Conservation (phyloP, 2,113 vertebrate genomes). For the Seriola aureovittata region DNA sequence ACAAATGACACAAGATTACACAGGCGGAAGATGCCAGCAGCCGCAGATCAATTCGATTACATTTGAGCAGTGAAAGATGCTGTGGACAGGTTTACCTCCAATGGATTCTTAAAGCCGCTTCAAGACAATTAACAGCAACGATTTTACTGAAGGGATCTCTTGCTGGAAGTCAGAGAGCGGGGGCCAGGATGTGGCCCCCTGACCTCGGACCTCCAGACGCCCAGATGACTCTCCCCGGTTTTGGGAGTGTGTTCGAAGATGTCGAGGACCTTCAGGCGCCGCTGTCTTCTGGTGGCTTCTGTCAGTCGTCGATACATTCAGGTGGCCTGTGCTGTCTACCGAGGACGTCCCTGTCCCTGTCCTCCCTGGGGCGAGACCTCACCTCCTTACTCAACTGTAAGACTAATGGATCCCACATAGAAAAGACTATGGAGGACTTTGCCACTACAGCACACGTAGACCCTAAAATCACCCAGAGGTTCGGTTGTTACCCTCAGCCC, state of each 20-base stretch:
- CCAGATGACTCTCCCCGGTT: constrained; percentile 75
- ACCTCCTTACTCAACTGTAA: constrained; percentile 88
- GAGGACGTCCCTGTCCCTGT: constrained; percentile 80
- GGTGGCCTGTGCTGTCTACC: constrained; percentile 83
- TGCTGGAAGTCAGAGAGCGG: constrained; percentile 27
- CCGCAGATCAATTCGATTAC: constrained; percentile 18
- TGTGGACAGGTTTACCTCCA: constrained; percentile 5
- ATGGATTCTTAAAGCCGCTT: constrained; percentile 45
- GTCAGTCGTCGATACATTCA: constrained; percentile 84
- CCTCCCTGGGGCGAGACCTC: constrained; percentile 87
- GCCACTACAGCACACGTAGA: constrained; percentile 80
- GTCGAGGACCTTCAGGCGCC: constrained; percentile 64
- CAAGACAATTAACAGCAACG: not conserved
- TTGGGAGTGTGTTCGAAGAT: constrained; percentile 75
- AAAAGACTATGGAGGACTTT: constrained; percentile 82
- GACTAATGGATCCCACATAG: constrained; percentile 86
- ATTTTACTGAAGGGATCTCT: constrained; percentile 37
- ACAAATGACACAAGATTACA: constrained; percentile 52
- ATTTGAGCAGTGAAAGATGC: constrained; percentile 32
- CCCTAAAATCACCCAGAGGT: constrained; percentile 80
- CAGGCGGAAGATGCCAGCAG: constrained; percentile 44
- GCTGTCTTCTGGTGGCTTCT: constrained; percentile 82
- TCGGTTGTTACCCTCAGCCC: constrained; percentile 72
- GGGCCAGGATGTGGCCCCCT: constrained; percentile 77
- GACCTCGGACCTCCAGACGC: constrained; percentile 76